A percentile compares a stretch with the other conserved stretches of the same genome.
Conservation (phyloP, 2,797 vertebrate genomes). For the Todus mexicanus region DNA sequence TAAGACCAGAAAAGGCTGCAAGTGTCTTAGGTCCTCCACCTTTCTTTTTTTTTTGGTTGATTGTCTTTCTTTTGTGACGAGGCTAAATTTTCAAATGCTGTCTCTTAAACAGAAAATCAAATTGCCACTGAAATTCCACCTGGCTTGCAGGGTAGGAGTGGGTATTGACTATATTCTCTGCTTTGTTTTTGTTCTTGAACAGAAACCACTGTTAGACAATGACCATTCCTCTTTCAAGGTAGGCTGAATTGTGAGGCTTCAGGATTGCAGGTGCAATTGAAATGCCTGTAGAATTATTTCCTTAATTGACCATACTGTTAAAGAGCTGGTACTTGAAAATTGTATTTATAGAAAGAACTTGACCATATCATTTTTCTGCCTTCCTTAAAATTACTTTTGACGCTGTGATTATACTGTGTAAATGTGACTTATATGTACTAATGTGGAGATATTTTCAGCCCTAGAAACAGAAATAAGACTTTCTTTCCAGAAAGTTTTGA, state of each 20-base stretch:
- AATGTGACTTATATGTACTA: conserved; percentile 23
- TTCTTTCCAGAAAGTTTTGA: background rate
- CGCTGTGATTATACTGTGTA: conserved; percentile 16
- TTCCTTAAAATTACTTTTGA: conserved; percentile 2
- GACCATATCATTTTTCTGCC: background rate
- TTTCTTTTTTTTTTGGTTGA: background rate
- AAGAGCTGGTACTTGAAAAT: conserved; percentile 68
- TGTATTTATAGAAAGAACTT: background rate
- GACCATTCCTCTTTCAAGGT: conserved; percentile 68
- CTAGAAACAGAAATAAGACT: conserved; percentile 1
- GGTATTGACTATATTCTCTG: conserved; percentile 68
- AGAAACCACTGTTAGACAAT: conserved; percentile 65
- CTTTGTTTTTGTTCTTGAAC: conserved; percentile 66
- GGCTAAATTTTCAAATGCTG: conserved; percentile 63
- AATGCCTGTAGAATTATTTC: conserved; percentile 44
- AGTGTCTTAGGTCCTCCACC: background rate
- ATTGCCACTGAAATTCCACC: conserved; percentile 52
- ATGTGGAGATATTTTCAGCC: conserved; percentile 3
- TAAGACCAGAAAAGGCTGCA: background rate
- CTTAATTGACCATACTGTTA: conserved; percentile 40
- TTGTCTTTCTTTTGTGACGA: conserved; percentile 24
- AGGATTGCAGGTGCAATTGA: conserved; percentile 57
- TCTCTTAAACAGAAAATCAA: conserved; percentile 56
- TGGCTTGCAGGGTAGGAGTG: conserved; percentile 63
- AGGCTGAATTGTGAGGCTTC: conserved; percentile 66